Evolutionary conservation across 1,140 invertebrate species (phyloP), one percentile per base, ranked within the genome.

Genomic region (Mya arenaria): DNA sequence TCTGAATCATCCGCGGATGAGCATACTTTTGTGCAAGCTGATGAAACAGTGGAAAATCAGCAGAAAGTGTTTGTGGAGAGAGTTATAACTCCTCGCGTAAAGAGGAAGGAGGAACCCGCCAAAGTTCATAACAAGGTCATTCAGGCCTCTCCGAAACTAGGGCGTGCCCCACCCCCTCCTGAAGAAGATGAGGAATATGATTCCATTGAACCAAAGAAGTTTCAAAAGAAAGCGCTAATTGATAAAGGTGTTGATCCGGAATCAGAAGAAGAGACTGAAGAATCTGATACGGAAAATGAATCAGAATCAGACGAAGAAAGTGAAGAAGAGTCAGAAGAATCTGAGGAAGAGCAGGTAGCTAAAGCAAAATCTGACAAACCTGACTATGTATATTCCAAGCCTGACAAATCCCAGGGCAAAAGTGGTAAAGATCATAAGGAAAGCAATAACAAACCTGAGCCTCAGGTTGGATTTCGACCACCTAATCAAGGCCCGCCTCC

Each of bases 161-260:
- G 52, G 34, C n/a, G 56, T n/a, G 69, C 39, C 3, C 39, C 52
- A 23, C 69, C 79, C 6, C 79, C 79, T 15, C 79, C 62, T 44
- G 79, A 82, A 17, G 36, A 82, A 48, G 79, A 82, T 66, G 58
- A 32, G 60, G 62, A 65, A 37, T 82, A 82, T 65, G 79, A 82
- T 41, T 66, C 79, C 19, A 73, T 82, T 37, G 79, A 82, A 41
- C 69, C 79, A 19, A 82, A 82, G 48, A 71, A 71, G 41, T 32
- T 8, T 8, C 17, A 63, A 10, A 6, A 19, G 28, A 81, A 81
- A 34, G 58, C 55, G 17, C 30, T 44, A 17, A 37, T 80, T 32
- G 66, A 80, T 28, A 69, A 36, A 34, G 66, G 48, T 8, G 66
- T 34, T 17, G 65, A 68, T n/a, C 15, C 48, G 8, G 75, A 58